phyloP scores from a whole-genome alignment of 1,140 invertebrate species.

The Bombyx mori region DNA sequence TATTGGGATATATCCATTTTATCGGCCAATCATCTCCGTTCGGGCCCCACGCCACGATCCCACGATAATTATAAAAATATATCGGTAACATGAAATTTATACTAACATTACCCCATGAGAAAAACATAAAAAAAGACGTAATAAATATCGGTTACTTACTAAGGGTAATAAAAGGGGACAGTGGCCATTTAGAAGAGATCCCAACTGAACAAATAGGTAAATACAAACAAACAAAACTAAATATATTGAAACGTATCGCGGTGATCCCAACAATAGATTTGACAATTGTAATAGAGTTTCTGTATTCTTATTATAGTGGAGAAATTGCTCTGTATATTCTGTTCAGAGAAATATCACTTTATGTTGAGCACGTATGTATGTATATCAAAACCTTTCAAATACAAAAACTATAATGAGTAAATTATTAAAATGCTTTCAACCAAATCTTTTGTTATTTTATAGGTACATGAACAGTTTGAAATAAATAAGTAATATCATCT shows the following conservation, averaged over 20 bases:
- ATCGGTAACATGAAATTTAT: slow-evolving; percentile 21
- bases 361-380: too few species aligned
- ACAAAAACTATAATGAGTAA: too few species aligned
- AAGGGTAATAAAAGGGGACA: slow-evolving; percentile 7
- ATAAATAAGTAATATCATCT: too few species aligned
- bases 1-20: slow-evolving; percentile 8
- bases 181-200: slow-evolving; percentile 22
- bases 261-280: slow-evolving; percentile 17
- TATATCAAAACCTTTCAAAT: too few species aligned
- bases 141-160: slow-evolving; percentile 22
- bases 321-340: too few species aligned
- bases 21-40: slow-evolving; percentile 6
- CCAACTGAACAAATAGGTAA: slow-evolving; percentile 27
- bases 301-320: too few species aligned
- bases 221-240: slow-evolving; percentile 27
- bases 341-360: too few species aligned
- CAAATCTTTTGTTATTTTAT: too few species aligned
- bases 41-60: slow-evolving; percentile 13
- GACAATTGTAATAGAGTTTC: too few species aligned
- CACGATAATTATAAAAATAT: slow-evolving; percentile 22
- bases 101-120: slow-evolving; percentile 12
- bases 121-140: slow-evolving; percentile 11
- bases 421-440: too few species aligned
- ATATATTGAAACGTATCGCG: slow-evolving; percentile 27
- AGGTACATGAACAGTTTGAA: too few species aligned